Evolutionary conservation across 1,140 invertebrate species (phyloP).

Genomic region (Harlomillsia oculata): DNA sequence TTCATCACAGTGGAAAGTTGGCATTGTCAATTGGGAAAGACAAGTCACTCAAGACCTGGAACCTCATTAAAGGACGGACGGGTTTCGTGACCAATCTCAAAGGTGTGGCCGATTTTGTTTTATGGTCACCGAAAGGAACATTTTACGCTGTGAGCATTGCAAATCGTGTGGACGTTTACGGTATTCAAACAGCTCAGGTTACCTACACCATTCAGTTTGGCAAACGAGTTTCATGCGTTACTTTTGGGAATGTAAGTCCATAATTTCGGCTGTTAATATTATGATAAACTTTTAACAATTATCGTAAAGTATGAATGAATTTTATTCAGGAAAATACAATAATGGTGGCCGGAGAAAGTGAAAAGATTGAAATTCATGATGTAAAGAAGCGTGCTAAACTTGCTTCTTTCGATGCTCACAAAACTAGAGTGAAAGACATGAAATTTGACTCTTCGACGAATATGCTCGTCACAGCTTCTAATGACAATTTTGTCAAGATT

Average conservation of each 20-base stretch:
- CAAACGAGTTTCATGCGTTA: constrained; percentile 37
- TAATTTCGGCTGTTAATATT: constrained; percentile 30
- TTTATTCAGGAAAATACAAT: constrained; percentile 48
- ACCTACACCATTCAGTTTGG: constrained; percentile 37
- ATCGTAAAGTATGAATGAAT: not conserved
- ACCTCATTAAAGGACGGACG: constrained; percentile 77
- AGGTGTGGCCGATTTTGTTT: constrained; percentile 37
- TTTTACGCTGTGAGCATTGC: constrained; percentile 62
- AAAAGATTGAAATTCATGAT: constrained; percentile 53
- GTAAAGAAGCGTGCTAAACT: constrained; percentile 44
- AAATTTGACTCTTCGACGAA: constrained; percentile 40
- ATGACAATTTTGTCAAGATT: constrained; percentile 65
- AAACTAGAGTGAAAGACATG: constrained; percentile 57
- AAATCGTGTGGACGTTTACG: constrained; percentile 63
- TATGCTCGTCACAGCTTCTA: constrained; percentile 55
- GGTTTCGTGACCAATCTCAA: constrained; percentile 78
- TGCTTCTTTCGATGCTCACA: constrained; percentile 50
- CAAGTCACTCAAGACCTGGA: constrained; percentile 79
- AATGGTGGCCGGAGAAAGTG: constrained; percentile 59
- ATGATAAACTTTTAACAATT: not conserved
- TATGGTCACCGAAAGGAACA: constrained; percentile 53
- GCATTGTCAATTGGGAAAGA: constrained; percentile 77
- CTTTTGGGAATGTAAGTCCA: constrained; percentile 41
- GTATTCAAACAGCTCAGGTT: constrained; percentile 51
- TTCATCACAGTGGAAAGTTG: constrained; percentile 83